phyloP scores from a whole-genome alignment of 2,113 vertebrate genomes.

The Haemorhous mexicanus region DNA sequence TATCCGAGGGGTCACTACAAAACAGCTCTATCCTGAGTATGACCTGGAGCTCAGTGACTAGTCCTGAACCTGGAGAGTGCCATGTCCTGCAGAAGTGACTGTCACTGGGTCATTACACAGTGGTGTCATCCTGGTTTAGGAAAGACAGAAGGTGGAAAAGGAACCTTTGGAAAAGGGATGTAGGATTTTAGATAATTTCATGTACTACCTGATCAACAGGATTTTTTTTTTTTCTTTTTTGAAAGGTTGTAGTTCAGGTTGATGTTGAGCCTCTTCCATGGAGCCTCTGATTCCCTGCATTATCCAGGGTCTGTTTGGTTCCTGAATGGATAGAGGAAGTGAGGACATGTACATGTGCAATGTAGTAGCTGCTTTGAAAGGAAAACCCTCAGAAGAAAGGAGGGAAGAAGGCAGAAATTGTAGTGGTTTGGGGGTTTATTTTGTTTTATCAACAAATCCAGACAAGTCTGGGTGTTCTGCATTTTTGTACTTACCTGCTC shows the following conservation, averaged over 20 bases:
- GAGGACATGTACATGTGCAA: background rate
- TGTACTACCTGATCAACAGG: background rate
- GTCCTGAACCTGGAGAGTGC: background rate
- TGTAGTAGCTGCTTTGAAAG: background rate
- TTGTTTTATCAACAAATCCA: background rate
- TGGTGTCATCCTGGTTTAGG: background rate
- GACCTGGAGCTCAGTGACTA: slow-evolving; percentile 88
- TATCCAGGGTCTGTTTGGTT: background rate
- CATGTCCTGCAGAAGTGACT: background rate
- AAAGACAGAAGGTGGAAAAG: background rate
- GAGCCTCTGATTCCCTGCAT: background rate
- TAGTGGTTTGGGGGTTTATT: background rate
- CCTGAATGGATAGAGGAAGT: background rate
- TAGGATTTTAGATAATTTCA: background rate
- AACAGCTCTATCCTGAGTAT: slow-evolving; percentile 88
- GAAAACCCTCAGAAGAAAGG: background rate
- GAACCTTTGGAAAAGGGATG: background rate
- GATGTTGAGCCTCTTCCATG: background rate
- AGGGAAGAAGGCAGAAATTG: background rate
- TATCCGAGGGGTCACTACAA: slow-evolving; percentile 88
- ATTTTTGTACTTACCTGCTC: background rate
- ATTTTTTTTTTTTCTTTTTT: background rate
- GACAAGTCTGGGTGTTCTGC: background rate
- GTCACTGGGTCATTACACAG: background rate
- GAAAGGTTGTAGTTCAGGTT: background rate